Conservation (phyloP, 2,797 vertebrate species). For the Sebastes matsubarae region DNA sequence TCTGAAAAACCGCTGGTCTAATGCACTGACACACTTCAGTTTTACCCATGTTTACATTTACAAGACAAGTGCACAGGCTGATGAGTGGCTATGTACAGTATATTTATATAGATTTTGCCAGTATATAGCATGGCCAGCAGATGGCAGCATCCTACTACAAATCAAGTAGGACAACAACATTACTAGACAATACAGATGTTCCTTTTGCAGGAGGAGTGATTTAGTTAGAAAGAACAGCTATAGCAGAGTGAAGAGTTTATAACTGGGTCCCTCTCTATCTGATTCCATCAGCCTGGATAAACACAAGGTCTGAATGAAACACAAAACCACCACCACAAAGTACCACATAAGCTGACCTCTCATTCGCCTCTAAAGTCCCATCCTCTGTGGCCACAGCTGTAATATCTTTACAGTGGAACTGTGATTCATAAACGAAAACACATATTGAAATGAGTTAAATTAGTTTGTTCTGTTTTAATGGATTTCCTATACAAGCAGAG, state of each 20-base stretch:
- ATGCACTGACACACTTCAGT: neutral
- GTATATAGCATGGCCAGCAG: constrained; percentile 50
- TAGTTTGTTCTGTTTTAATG: neutral
- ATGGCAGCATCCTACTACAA: constrained; percentile 56
- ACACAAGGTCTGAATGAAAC: no score
- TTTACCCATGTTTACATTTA: neutral
- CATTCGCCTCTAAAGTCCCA: no score
- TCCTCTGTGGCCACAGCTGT: neutral
- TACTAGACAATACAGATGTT: neutral
- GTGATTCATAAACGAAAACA: neutral
- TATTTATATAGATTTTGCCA: neutral
- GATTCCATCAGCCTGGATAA: neutral
- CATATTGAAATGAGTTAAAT: neutral
- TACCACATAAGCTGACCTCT: neutral
- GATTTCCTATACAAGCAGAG: neutral
- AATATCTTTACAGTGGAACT: neutral
- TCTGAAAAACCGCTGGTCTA: no score
- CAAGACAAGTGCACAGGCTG: neutral
- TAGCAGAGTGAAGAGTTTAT: neutral
- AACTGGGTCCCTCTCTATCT: neutral
- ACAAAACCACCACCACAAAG: neutral
- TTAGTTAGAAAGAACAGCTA: neutral
- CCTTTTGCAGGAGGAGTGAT: neutral
- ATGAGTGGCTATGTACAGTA: neutral
- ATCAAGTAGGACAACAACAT: neutral